These are phyloP conservation scores for Drosophila percnosoma DNA, from an alignment of 2,888 invertebrate genomes.

Conservation along the genomic window DNA sequence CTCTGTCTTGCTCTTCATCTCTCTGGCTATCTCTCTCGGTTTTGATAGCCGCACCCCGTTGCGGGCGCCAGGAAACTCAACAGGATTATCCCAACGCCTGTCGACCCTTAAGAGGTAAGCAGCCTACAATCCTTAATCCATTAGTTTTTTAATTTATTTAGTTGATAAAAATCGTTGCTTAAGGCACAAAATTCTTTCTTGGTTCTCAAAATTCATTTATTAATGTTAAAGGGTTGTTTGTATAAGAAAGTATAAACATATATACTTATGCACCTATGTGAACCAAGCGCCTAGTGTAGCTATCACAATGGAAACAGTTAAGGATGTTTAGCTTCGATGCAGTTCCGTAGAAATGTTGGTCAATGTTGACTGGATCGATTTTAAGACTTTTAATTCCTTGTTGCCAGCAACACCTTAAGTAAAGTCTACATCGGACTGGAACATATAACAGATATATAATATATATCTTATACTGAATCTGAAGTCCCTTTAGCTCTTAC, in stretches of 20 bases:
- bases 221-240: background rate
- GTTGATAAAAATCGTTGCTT: constrained; percentile 14
- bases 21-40: constrained; percentile 5
- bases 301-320: background rate
- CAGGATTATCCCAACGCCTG: constrained; percentile 62
- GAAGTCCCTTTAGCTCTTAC: constrained; percentile 1
- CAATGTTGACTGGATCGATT: background rate
- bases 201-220: background rate
- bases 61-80: constrained; percentile 47
- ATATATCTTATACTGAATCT: too few species aligned
- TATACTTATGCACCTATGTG: background rate
- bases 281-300: background rate
- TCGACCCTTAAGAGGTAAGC: constrained; percentile 54
- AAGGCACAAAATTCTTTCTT: too few species aligned
- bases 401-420: too few species aligned
- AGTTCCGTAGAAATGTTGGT: background rate
- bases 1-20: constrained; percentile 4
- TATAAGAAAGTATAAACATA: background rate
- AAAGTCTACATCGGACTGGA: background rate
- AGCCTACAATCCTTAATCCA: constrained; percentile 12
- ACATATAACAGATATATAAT: background rate
- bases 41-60: constrained; percentile 69
- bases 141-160: constrained; percentile 47
- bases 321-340: too few species aligned
- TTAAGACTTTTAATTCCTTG: background rate